Evolutionary conservation across 2,888 invertebrate species (phyloP), one percentile per base, ranked within the genome.

Genomic region (Chesias legatella): DNA sequence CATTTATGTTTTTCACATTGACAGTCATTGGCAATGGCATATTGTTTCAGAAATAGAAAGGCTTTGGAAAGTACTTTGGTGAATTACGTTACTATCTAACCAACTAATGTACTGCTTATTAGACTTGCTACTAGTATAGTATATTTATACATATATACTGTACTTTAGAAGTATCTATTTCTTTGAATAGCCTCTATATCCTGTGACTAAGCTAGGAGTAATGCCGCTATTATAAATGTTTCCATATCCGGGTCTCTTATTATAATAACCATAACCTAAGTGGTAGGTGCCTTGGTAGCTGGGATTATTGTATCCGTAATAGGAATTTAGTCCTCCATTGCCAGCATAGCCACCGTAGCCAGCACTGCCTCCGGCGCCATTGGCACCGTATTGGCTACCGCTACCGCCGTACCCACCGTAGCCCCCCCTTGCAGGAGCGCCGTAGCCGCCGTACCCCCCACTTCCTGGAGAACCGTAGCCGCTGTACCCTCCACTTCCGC

Each of bases 331-430:
- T 10, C 91, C 91, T 22, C 91, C 91, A 67, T 90, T 91, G 56
- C 91, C 91, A 39, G 90, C 86, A 50, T 89, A 90, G 1, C 91
- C 91, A 1, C 90, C 91, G 54, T 91, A 90, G 2, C 91, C 90
- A 11, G 60, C 63, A 17, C 47, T 37, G 8, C 47, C 37, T 8
- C 27, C 45, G 33, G 36, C 32, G 29, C 37, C 24, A 22, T 27
- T 32, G 8, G 38, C 48, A 23, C 43, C 37, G 27, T 43, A 48
- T n/a, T n/a, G n/a, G 5, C 51, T 50, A n/a, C 40, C 33, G 10
- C 31, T 26, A 23, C 44, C 35, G 6, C 37, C 29, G n/a, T 36
- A 33, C 10, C 43, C 42, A 23, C 22, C 22, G 36, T 42, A 35
- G 17, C 46, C 39, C 36, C 25, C 53, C 33, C 33, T 36, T 5